Base-by-base conservation (phyloP, 2,888 invertebrate genomes). In the Sturmia bella region DNA sequence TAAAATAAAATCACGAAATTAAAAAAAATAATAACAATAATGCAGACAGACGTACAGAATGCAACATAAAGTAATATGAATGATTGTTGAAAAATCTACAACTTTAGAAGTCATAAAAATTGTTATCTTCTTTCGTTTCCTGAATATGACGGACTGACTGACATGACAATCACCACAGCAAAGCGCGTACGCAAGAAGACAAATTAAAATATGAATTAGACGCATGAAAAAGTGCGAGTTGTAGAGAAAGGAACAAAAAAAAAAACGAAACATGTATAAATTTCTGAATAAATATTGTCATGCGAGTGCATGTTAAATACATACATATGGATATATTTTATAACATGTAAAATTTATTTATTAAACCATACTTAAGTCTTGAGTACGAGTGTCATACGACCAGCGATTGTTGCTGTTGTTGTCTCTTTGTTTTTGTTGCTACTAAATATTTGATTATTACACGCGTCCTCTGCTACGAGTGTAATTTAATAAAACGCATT, bases 41-140 rank as follows among this genome's bases (percentile, higher is more conserved):
- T 57, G 21, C 32, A 41, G 3, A 12, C 7, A 32, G n/a, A 27
- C 15, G 13, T 52, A 52, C 17, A 39, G 56, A 64, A 24, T 0
- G 1, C 7, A 12, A 64, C 52, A 66, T 64, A n/a, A 56, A 41
- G 13, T 24, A 6, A 37, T 9, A 41, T 72, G 32, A 52, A 61
- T 61, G 43, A 72, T 37, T 50, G n/a, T 17, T 27, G 37, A 6
- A 68, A 54, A 32, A 37, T 27, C 41, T 56, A 63, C 43, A 57
- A 70, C 73, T 27, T 69, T 74, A 66, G 32, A 70, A 82, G 70
- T 75, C 66, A 82, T 82, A 78, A 78, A 78, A 82, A 82, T 74
- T 59, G 70, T 78, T 82, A 77, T 77, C 81, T 82, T 45, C 70
- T 69, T 64, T 13, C 74, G 74, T 82, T 82, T 82, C 82, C 82